Evolutionary conservation across 2,797 vertebrate genomes (phyloP).

Genomic region (Acanthiza pusilla): DNA sequence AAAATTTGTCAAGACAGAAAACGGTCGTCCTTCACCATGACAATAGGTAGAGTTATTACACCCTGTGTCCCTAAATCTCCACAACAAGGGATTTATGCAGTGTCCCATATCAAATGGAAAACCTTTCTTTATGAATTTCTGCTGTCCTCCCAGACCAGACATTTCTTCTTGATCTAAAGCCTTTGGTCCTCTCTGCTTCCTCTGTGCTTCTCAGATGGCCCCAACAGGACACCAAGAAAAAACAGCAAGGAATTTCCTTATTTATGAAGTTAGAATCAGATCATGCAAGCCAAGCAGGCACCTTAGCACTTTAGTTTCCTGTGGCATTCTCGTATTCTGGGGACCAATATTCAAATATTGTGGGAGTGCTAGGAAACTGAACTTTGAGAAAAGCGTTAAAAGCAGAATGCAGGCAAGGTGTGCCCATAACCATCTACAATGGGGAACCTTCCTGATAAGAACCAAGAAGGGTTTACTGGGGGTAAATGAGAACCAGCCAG

Average conservation of each 20-base stretch:
- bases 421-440: background rate
- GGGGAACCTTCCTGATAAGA: background rate
- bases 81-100: background rate
- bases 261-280: background rate
- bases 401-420: background rate
- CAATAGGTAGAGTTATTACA: background rate
- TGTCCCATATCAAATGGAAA: background rate
- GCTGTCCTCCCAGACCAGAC: background rate
- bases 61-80: background rate
- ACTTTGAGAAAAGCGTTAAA: background rate
- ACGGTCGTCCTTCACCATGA: accelerated
- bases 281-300: background rate
- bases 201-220: background rate
- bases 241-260: background rate
- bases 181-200: background rate
- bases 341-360: too few relatives aligned
- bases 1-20: background rate
- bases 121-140: background rate
- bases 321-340: background rate
- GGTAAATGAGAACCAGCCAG: background rate
- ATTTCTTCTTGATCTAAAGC: background rate
- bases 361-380: background rate
- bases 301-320: background rate
- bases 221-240: background rate
- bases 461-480: background rate